Evolutionary conservation across 2,113 vertebrate species (phyloP), one percentile per base, ranked within the genome.

Genomic region (Pseudorhombus dupliciocellatus): DNA sequence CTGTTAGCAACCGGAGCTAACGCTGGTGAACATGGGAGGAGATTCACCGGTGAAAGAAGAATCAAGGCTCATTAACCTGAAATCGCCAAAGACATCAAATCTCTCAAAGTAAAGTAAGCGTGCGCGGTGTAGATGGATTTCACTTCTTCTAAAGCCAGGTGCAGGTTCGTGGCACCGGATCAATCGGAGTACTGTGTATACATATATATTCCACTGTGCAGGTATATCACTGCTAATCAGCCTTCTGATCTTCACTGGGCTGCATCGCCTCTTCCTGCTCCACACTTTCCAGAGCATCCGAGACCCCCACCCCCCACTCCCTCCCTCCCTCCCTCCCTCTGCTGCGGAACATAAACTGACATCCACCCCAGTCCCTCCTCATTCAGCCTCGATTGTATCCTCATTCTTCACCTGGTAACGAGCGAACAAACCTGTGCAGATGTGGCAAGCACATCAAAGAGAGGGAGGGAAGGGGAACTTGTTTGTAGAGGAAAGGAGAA

Each of bases 361-460:
- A 55, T 77, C 62, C 81, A 53, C 46, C 65, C 57, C 81, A 61
- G 79, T 82, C 82, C 79, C 65, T 58, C 77, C 78, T 65, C 85
- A 81, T 75, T 84, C 89, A 77, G 70, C 79, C 85, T 70, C 84
- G 84, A 92, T 89, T 90, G 88, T 83, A 81, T 83, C 84, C 88
- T 87, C 82, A 77, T 89, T 88, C 88, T 80, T 90, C 89, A 87
- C 91, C 89, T 89, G 85, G 81, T 92, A 92, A 88, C 87, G 74
- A 84, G 90, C 90, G 82, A 90, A 90, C 90, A 91, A 91, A 93
- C 89, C 90, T 91, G 91, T 91, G 89, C 91, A 90, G 83, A 90
- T 90, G 92, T 92, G 89, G 91, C 85, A 90, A 54, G 78, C 79
- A 90, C 90, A 92, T 94, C 92, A 94, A 94, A 93, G 90, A 31